Evolutionary conservation across 2,113 vertebrate species (phyloP), one percentile per base, ranked within the genome.

Genomic region (Apus apus): DNA sequence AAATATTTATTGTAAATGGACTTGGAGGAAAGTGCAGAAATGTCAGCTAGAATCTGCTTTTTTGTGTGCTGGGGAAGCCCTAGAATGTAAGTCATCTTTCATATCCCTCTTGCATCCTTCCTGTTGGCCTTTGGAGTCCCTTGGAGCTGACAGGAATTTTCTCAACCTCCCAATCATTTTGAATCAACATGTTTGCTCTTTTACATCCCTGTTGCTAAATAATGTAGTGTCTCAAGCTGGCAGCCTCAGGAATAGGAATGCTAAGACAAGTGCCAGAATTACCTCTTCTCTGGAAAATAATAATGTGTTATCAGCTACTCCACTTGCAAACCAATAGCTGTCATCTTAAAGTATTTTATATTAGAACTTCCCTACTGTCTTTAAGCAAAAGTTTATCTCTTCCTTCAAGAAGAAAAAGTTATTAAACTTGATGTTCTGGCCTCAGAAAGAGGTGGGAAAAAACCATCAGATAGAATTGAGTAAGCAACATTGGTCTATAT

Each of bases 1-100:
- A 97, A 96, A 87, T 94, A 96, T 94, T 87, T 94, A 96, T 94
- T 81, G 36, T 70, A 76, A 94, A 75, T 58, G 48, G 79, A 53
- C 79, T 90, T 93, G 50, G 26, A 90, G 50, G 60, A 84, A 84
- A 86, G 16, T 62, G 45, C 78, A 95, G 89, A 91, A 87, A 90
- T 72, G 40, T 77, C 93, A 89, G 32, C 40, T 93, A 6, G 78
- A 73, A 81, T 91, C 72, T 87, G 32, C 27, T 82, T 87, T 87
- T 90, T 70, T 93, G 17, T 30, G 46, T 77, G 40, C 38, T 36
- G 30, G 64, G 64, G 60, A 94, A 87, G 11, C 38, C 94, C 62
- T 74, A 76, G 74, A 87, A 70, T 64, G 29, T 51, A 94, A 86
- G 54, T n/a, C 57, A 56, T 91, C 58, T 89, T 95, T 87, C 46